These are phyloP conservation scores for Papilio helenus DNA, from an alignment of 1,140 invertebrate species.

Conservation along the genomic window DNA sequence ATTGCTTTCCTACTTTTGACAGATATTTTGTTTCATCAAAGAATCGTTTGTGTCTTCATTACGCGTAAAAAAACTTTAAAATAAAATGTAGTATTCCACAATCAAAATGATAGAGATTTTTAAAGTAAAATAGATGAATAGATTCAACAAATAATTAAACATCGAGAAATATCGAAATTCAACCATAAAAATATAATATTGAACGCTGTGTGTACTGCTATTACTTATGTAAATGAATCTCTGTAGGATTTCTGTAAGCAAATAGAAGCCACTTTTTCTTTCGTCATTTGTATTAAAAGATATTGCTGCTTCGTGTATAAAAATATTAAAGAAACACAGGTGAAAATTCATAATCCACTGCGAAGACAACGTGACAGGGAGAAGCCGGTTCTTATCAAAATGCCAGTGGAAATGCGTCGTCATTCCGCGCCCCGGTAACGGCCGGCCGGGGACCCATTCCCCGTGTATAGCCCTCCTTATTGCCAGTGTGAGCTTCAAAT, in stretches of 20 bases:
- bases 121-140: background rate
- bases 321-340: conserved; percentile 11
- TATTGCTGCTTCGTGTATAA: background rate
- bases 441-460: conserved; percentile 63
- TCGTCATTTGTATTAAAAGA: conserved; percentile 1
- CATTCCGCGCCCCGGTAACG: conserved; percentile 54
- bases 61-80: background rate
- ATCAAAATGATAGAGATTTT: background rate
- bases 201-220: no score
- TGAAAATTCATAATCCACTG: conserved; percentile 29
- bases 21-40: conserved; percentile 1
- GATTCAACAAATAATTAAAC: background rate
- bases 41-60: background rate
- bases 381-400: conserved; percentile 67
- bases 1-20: background rate
- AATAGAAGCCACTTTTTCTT: background rate
- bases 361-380: conserved; percentile 46
- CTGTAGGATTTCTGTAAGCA: background rate
- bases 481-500: conserved; percentile 46
- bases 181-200: no score
- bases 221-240: background rate
- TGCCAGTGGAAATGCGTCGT: conserved; percentile 60
- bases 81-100: background rate
- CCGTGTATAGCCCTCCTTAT: conserved; percentile 58
- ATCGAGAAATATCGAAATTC: no score